Evolutionary conservation across 23 tunicate species (phyloP), one percentile per base, ranked within the genome.

Genomic region (Trididemnum clinides): DNA sequence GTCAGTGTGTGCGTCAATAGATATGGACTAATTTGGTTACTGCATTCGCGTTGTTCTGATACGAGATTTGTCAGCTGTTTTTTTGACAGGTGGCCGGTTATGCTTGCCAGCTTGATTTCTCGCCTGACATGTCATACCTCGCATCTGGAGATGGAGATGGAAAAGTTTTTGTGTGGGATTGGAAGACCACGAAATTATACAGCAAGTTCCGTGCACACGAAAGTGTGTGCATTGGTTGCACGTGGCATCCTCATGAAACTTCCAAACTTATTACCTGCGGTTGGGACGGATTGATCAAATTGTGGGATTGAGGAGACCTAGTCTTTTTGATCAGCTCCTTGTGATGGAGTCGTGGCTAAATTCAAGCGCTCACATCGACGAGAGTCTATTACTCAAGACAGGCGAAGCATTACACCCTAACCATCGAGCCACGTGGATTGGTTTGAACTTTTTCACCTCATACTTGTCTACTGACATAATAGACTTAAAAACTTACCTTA

Each of bases 191-290:
- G 1, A 79, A 74, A 28, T 69, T 96, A 66, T 96, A 83, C 93
- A 88, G 96, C 85, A 96, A 96, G 81, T 96, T 96, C 76, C 77
- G 88, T 32, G 99, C 99, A 23, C 99, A 96, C 66, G 99, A 96
- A 57, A 81, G 83, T 29, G 96, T 91, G 2, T 91, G 95, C 57
- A 88, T 96, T 65, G 93, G 96, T n/a, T 90, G 96, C 71, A 62
- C 80, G 0, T 96, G 99, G 99, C 99, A 86, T n/a, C 99, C 99
- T 1, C 96, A 96, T 28, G 99, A 96, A 64, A 90, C 99, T 0
- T 96, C 99, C 0, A 96, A 96, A 65, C 84, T 96, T 26, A 80
- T 96, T 12, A 96, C 99, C 1, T 88, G 96, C 58, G 93, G 96
- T 1, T 96, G 99, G 99, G 99, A 96, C 57, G 96, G 99, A 31